phyloP scores from a whole-genome alignment of 2,888 invertebrate species.

The Emmelina monodactyla region DNA sequence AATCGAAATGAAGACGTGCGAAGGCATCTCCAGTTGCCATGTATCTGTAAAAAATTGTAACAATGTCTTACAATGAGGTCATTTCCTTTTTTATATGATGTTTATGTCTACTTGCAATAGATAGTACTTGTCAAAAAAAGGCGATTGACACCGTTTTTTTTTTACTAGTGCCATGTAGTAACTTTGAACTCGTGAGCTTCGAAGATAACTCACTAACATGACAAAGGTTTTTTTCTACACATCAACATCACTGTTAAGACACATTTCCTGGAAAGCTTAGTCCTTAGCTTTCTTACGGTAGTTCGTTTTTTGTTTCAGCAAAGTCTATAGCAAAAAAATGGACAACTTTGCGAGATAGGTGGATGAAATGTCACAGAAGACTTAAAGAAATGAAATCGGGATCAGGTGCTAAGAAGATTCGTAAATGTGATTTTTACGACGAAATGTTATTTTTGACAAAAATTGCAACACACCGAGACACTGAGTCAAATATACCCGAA shows the following conservation, averaged over 20 bases:
- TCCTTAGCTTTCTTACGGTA: conserved; percentile 1
- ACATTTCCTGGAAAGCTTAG: too few relatives aligned
- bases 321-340: conserved; percentile 4
- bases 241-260: too few relatives aligned
- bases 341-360: conserved; percentile 11
- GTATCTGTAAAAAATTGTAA: conserved; percentile 7
- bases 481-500: conserved; percentile 8
- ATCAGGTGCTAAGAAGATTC: conserved; percentile 9
- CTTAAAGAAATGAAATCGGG: conserved; percentile 11
- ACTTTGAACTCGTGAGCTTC: too few relatives aligned
- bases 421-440: conserved; percentile 9
- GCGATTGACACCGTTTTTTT: too few relatives aligned
- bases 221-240: too few relatives aligned
- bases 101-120: conserved; percentile 8
- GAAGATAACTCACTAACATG: too few relatives aligned
- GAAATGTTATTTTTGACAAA: conserved; percentile 7
- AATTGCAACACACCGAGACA: conserved; percentile 6
- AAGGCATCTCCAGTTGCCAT: conserved; percentile 8
- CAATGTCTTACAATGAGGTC: neutral
- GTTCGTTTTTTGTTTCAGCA: conserved; percentile 7
- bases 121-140: too few relatives aligned
- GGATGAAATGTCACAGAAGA: conserved; percentile 12
- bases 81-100: too few relatives aligned
- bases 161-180: too few relatives aligned
- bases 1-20: conserved; percentile 7